Evolutionary conservation across 2,113 vertebrate species (phyloP).

Genomic region (Saimiri boliviensis): DNA sequence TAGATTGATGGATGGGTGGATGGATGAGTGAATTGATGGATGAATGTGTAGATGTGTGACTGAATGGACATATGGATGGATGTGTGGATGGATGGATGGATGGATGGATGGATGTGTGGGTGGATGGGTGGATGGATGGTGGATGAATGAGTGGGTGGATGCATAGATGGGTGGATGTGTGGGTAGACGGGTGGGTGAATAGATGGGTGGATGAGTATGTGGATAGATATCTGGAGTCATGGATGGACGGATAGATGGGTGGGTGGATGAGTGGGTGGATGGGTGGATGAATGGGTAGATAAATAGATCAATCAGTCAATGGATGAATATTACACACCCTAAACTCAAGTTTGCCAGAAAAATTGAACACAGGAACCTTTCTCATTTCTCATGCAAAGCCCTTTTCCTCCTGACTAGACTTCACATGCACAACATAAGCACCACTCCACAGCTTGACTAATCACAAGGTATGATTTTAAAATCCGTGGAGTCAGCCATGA

Average conservation of each 20-base stretch:
- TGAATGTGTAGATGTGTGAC: no score
- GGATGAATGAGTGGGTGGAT: not conserved
- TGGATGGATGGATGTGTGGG: not conserved
- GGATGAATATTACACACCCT: not conserved
- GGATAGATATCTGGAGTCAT: not conserved
- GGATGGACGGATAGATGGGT: not conserved
- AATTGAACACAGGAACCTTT: not conserved
- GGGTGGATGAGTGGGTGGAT: not conserved
- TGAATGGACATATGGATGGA: no score
- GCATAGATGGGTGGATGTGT: not conserved
- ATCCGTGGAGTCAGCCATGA: not conserved
- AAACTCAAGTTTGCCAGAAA: not conserved
- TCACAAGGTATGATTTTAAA: no score
- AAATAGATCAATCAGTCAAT: not conserved
- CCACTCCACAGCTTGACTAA: not conserved
- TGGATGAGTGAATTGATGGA: no score
- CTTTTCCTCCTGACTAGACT: not conserved
- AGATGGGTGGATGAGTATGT: not conserved
- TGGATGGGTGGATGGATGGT: no score
- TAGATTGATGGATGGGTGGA: no score
- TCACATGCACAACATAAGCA: not conserved
- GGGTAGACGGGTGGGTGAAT: not conserved
- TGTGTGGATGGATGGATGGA: not conserved
- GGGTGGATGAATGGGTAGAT: not conserved
- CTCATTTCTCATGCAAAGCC: not conserved